Percentiles rank a stretch among this genome's conserved stretches.
Evolutionary conservation across 2,113 vertebrate species (phyloP).

Genomic region (Brachypodius melanocephalos): DNA sequence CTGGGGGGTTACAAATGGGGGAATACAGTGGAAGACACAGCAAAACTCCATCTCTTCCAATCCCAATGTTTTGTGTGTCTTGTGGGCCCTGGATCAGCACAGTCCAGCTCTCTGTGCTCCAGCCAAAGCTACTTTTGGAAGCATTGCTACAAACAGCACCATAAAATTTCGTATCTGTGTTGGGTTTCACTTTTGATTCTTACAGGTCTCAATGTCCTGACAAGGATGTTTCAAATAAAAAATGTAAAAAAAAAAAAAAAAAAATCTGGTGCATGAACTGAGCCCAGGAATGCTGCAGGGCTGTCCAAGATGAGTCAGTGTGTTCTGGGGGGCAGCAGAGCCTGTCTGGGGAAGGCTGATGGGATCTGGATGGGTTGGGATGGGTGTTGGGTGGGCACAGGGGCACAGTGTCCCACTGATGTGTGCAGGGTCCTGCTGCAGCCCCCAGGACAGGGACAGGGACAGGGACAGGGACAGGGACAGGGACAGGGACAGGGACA

Average conservation of each 20-base stretch:
- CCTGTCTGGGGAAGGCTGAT: neutral
- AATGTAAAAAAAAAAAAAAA: neutral
- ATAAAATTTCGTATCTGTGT: neutral
- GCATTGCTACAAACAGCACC: rapidly evolving
- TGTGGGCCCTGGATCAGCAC: neutral
- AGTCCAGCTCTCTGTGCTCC: neutral
- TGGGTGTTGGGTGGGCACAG: neutral
- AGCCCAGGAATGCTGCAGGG: neutral
- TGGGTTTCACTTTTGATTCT: neutral
- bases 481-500: neutral
- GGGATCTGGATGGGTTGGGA: neutral
- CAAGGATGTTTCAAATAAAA: neutral
- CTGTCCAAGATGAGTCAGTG: neutral
- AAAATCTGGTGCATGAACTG: rapidly evolving
- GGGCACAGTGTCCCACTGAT: rapidly evolving
- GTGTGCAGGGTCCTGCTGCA: neutral
- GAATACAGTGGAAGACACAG: neutral
- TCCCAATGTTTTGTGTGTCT: neutral
- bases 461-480: neutral
- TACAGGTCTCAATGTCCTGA: neutral
- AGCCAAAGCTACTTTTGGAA: neutral
- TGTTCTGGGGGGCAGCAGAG: neutral
- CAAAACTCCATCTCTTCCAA: neutral
- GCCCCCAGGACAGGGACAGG: neutral
- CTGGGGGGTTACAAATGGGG: neutral